Conservation (phyloP, 2,888 invertebrate genomes). For the Penaeus monodon region DNA sequence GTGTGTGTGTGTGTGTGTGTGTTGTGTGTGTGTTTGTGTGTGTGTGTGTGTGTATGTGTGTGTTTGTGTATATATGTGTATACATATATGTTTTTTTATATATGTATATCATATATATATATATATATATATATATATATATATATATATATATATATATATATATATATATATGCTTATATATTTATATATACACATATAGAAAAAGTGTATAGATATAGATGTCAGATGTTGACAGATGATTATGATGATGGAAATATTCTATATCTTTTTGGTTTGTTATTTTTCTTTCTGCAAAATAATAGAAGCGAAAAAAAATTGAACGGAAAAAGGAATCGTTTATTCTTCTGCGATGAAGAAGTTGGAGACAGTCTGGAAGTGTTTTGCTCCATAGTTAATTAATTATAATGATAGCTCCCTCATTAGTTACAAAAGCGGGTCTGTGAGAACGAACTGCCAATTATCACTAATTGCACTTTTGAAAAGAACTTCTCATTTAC, state of each 20-base stretch:
- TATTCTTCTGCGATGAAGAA: too few relatives aligned
- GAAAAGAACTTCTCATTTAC: too few relatives aligned
- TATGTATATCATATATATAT: background rate
- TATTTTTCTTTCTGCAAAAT: too few relatives aligned
- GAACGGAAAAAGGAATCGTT: too few relatives aligned
- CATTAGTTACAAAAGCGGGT: constrained; percentile 53
- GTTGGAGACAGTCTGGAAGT: too few relatives aligned
- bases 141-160: constrained; percentile 15
- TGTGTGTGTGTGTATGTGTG: background rate
- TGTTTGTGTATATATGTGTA: background rate
- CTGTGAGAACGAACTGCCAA: constrained; percentile 65
- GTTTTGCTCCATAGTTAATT: background rate
- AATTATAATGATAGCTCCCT: constrained; percentile 16
- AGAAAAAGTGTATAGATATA: too few relatives aligned
- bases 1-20: constrained; percentile 29
- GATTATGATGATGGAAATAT: too few relatives aligned
- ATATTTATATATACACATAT: constrained; percentile 1
- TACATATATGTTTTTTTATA: background rate
- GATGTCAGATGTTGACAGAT: too few relatives aligned
- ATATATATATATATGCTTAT: background rate
- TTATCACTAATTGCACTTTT: background rate
- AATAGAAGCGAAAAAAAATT: too few relatives aligned
- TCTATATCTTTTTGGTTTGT: too few relatives aligned
- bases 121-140: constrained; percentile 2
- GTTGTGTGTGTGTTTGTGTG: background rate